Evolutionary conservation across 2,797 vertebrate genomes (phyloP), one percentile per base, ranked within the genome.

Genomic region (Arnoldichthys spilopterus): DNA sequence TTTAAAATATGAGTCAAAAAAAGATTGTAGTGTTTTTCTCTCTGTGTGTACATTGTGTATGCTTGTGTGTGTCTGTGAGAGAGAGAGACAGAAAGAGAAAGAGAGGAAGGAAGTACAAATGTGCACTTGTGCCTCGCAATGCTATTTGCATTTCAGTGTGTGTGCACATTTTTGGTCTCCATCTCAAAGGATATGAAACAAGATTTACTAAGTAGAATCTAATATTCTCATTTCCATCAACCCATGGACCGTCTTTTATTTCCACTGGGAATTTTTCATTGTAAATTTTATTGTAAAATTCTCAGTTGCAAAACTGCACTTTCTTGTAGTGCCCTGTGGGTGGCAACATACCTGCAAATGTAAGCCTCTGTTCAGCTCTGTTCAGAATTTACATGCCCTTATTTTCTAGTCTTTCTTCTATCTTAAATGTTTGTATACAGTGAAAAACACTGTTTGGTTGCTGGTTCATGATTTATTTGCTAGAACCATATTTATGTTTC

Each of bases 331-430:
- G 30, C 73, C 78, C 76, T 84, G 76, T 80, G 71, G 70, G 72
- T 79, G 77, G 81, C 78, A 85, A 70, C 59, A 74, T 62, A 76
- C 74, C 56, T 67, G 67, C 45, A 83, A 43, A 71, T 71, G 32
- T 78, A 53, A 53, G 61, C n/a, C 18, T 45, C 22, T 49, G 47
- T 15, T 32, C 18, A 74, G n/a, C 32, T 43, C 40, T 9, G 43
- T 13, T 47, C 43, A 4, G 45, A n/a, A 78, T 5, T 49, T 15
- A 28, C 9, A 6, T 34, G 49, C 12, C n/a, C 11, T 53, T 54
- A 22, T n/a, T n/a, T n/a, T n/a, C n/a, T n/a, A 54, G 30, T 37
- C 54, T 47, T 47, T 3, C 8, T 12, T 47, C 3, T 13, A 47
- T 13, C 22, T 66, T 13, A 40, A 37, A 37, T 63, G 22, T 62